These are phyloP conservation scores for Brachionus asplanchnoidis DNA, from an alignment of 1,140 invertebrate species.

Conservation along the genomic window DNA sequence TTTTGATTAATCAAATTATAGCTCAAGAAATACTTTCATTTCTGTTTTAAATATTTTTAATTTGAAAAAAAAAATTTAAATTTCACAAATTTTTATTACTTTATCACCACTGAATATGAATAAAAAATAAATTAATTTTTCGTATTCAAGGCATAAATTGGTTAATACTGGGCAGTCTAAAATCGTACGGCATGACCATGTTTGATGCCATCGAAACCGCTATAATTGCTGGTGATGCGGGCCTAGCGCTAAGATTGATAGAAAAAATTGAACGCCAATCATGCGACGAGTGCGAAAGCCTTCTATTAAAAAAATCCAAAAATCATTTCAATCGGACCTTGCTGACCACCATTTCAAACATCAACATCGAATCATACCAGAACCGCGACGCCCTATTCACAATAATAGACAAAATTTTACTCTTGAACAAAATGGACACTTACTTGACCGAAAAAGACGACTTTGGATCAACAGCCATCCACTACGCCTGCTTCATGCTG, in stretches of 20 bases:
- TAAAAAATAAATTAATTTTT: neutral
- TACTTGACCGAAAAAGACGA: neutral
- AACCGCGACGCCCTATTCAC: neutral
- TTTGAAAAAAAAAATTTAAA: too few relatives aligned
- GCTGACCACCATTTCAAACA: neutral
- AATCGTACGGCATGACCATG: neutral
- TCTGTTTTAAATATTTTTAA: too few relatives aligned
- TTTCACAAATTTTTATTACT: too few relatives aligned
- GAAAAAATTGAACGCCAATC: neutral
- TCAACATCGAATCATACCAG: neutral
- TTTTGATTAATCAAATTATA: too few relatives aligned
- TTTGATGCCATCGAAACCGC: slow-evolving; percentile 1
- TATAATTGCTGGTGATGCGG: neutral
- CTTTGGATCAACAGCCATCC: neutral
- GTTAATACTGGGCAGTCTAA: neutral
- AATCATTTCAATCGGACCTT: neutral
- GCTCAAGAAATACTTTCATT: too few relatives aligned
- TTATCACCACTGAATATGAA: too few relatives aligned
- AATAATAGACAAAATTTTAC: slow-evolving; percentile 26
- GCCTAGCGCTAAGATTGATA: neutral
- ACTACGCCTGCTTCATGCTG: neutral
- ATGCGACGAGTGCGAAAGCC: neutral
- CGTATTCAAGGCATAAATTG: neutral
- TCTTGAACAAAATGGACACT: neutral
- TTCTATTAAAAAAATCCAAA: neutral